Base-by-base conservation (phyloP, 2,888 invertebrate genomes). In the Omphaloscelis lunosa region DNA sequence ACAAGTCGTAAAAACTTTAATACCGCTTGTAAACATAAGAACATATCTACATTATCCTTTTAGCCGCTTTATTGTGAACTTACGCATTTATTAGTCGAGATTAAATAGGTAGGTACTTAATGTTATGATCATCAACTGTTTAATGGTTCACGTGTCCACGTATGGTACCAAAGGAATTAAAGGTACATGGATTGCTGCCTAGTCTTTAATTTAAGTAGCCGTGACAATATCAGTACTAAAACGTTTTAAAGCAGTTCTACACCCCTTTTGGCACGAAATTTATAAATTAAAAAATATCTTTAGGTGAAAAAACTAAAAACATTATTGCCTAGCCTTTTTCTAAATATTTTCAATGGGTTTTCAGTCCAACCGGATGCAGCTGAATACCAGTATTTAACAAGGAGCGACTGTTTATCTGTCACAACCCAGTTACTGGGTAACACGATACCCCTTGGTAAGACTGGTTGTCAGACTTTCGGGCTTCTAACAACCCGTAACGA, bases 1-100 rank as follows among this genome's bases (percentile, higher is more conserved):
- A 53, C 63, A 65, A 29, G 59, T 34, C 78, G 51, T 83, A n/a
- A 84, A 83, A 81, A 72, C 45, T 62, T 81, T 78, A 66, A 75
- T 72, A 69, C 20, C 58, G 29, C 58, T 66, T 81, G 84, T 77
- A 66, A 84, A 77, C 73, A 63, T 58, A 27, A 23, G 56, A 23
- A 66, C 51, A 58, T 76, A 53, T 70, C n/a, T 56, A 23, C 41
- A 62, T 66, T 66, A 58, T 58, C 61, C 63, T 69, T 48, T 59
- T 66, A 34, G 12, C 39, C 0, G 17, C 15, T 72, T 70, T 68
- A 68, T 67, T 67, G 48, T 48, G 3, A 56, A 29, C 17, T 45
- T 63, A 12, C 7, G 34, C 58, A 71, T 51, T 71, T 51, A 58
- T 41, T 41, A 51, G 29, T n/a, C 15, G n/a, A 51, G 5, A 41